Base-by-base conservation (phyloP, 2,113 vertebrate genomes). In the Tringa solitaria region DNA sequence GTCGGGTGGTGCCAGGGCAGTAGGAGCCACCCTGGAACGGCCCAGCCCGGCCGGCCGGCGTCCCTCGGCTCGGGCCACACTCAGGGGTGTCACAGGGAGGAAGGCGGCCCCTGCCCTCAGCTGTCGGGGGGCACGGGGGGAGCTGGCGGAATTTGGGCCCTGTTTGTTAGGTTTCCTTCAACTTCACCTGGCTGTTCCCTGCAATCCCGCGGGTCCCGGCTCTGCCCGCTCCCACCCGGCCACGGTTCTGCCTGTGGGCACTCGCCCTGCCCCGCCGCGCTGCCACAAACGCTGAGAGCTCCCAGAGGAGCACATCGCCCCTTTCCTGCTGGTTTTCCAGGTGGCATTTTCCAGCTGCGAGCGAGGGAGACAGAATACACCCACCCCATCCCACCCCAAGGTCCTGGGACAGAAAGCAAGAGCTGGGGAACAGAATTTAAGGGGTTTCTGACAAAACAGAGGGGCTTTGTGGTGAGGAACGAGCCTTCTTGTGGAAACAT, bases 31-130 rank as follows among this genome's bases (percentile, higher is more conserved):
- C n/a, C 39, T 6, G 41, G 8, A 51, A 22, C 0, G 3, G 35
- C 78, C 35, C 39, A 37, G 14, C 14, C 53, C 4, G 0, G 27
- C 15, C 3, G 1, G 23, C 5, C 8, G 27, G 51, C 45, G 18
- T 37, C 43, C 12, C 15, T 5, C 22, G 9, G 37, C 43, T 24
- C 1, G 1, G 60, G 33, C n/a, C 26, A 21, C 2, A 2, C 35
- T 18, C 14, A 2, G 46, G 10, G 70, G 1, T 16, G 57, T 8
- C 45, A 1, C 9, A 1, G 64, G 46, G 26, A 43, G 13, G 45
- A 19, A 30, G 27, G 33, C 27, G 19, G 63, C 30, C 28, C 43
- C 39, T 14, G 45, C 37, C 7, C 45, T 41, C 35, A 11, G 41
- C 41, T 48, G 57, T 41, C 0, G 10, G 26, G 21, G 21, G 7